Conservation (phyloP, 2,888 invertebrate genomes). For the Eupelmus urozonus region DNA sequence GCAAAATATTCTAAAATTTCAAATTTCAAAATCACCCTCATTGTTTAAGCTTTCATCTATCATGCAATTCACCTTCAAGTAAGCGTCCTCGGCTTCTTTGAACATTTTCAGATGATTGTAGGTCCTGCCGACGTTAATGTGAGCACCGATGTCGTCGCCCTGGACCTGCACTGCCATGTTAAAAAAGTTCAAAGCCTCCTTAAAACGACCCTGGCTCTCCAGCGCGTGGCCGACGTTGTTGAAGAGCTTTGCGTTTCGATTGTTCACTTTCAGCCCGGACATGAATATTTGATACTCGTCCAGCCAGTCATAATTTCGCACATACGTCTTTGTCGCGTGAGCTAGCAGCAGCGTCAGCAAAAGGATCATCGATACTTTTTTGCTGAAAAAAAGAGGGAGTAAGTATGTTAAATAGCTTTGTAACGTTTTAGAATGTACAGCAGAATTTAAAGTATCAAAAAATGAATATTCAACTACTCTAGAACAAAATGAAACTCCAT, state of each 20-base stretch:
- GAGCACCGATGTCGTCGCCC: conserved; percentile 96
- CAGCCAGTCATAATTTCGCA: conserved; percentile 95
- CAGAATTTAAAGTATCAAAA: too few species aligned
- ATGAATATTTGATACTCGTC: conserved; percentile 96
- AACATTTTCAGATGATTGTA: conserved; percentile 93
- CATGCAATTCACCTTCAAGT: conserved; percentile 83
- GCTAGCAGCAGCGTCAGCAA: conserved; percentile 84
- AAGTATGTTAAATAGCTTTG: too few species aligned
- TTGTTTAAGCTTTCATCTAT: background rate
- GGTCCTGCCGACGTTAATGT: conserved; percentile 97
- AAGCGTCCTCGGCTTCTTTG: conserved; percentile 94
- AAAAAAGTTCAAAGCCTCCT: conserved; percentile 93
- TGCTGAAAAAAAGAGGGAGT: conserved; percentile 72
- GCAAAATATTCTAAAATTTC: background rate
- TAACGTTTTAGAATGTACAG: too few species aligned
- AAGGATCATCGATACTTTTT: conserved; percentile 83
- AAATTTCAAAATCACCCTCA: background rate
- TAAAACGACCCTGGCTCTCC: conserved; percentile 85
- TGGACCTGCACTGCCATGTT: conserved; percentile 95
- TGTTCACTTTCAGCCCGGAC: conserved; percentile 92
- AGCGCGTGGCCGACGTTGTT: conserved; percentile 98
- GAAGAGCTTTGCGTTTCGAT: conserved; percentile 95
- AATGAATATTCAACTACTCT: too few species aligned
- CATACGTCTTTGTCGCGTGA: conserved; percentile 91
- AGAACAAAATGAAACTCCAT: too few species aligned